Evolutionary conservation across 2,888 invertebrate species (phyloP), one percentile per base, ranked within the genome.

Genomic region (Drosophila multiciliata): DNA sequence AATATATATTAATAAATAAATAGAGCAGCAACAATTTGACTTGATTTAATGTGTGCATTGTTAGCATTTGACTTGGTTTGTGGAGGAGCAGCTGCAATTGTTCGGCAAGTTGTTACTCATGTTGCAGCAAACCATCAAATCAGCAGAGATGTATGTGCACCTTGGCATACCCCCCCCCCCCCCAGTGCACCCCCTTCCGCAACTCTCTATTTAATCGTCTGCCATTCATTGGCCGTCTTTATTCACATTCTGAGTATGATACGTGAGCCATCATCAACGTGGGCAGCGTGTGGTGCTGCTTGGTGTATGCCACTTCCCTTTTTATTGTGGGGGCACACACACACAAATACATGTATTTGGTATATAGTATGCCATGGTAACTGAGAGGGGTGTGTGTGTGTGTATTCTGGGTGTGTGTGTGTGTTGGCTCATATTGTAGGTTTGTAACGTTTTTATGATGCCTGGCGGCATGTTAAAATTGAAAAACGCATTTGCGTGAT

Each of bases 401-500:
- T 76, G 69, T 83, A n/a, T n/a, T n/a, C n/a, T n/a, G n/a, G n/a
- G 58, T 68, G 55, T 55, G 48, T 59, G 32, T 68, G 66, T 76
- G 69, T 83, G 78, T 79, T 83, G 80, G 80, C 80, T 84, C 89
- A 80, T 82, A 87, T 84, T 80, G 90, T 87, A 72, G 84, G 87
- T 88, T 90, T 88, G 87, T 79, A 87, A 90, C 90, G 87, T 87
- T 90, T 88, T 90, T 91, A 90, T 91, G 91, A 91, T 92, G 91
- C 92, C 92, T 89, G 89, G 92, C 92, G 92, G 92, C 92, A 90
- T 91, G 92, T 92, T 91, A 90, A 91, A 92, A 91, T 91, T 91
- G 92, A 91, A 91, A 91, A 91, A 92, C 92, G 92, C 92, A 92
- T 91, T 92, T 92, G 92, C 92, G 92, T 92, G 92, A 92, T 92